Base-by-base conservation (phyloP, 2,888 invertebrate species). In the Hypomecis punctinalis region DNA sequence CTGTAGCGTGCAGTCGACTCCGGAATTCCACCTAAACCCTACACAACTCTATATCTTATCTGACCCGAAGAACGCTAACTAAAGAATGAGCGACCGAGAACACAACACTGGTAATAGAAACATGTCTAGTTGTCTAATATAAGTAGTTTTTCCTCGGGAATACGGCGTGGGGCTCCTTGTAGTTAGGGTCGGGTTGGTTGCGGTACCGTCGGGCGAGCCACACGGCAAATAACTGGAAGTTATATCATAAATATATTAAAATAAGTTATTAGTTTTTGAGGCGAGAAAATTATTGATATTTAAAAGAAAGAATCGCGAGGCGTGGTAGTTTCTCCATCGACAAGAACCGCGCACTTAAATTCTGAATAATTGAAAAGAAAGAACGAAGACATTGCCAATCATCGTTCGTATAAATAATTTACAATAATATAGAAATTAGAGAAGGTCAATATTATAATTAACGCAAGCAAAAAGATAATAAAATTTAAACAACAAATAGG, bases 171-270 rank as follows among this genome's bases (percentile, higher is more conserved):
- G 96, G 95, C 80, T 95, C 94, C 88, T 96, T 94, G 86, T 96
- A 95, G 80, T 94, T 93, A 65, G 96, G 96, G 90, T 97, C 96
- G 63, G 96, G 94, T 86, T 96, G 96, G 90, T 97, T 97, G 83
- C 97, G 95, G 90, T 96, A 97, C 76, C 95, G 95, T 84, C 96
- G 95, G 71, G 97, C 96, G 85, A 97, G 93, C 90, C 97, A 95
- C 76, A 97, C 96, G 81, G 97, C 97, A 85, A 97, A 94, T 82
- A 97, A 94, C 97, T 97, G 94, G 47, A 66, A 13, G 54, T 33
- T 35, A 43, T 45, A 11, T 43, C 49, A 10, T 23, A 23, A 11
- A 5, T 10, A 23, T 46, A 9, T 56, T 23, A 46, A 13, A 9
- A 37, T 37, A 36, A 33, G 13, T 5, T 9, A 8, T 9, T 13